These are phyloP conservation scores for Auanema freiburgensis DNA, from an alignment of 2,888 invertebrate species.

Conservation along the genomic window DNA sequence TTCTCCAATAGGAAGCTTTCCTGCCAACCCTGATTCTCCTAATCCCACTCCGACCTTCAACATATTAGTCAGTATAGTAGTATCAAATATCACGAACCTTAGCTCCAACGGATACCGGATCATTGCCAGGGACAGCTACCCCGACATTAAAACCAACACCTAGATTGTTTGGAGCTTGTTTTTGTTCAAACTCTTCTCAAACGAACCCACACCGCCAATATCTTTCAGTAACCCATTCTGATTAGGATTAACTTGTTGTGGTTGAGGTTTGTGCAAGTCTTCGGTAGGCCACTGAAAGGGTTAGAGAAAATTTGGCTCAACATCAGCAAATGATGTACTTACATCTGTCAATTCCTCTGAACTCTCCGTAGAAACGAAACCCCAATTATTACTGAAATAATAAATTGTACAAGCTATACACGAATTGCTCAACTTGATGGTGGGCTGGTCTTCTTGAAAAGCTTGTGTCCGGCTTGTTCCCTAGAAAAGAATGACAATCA, in stretches of 20 bases:
- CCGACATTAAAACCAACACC: constrained; percentile 48
- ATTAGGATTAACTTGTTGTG: constrained; percentile 25
- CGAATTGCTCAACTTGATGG: too few species aligned
- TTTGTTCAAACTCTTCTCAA: constrained; percentile 1
- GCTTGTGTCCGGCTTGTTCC: too few species aligned
- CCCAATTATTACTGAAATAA: neutral
- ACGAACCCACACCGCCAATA: constrained; percentile 36
- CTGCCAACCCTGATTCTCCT: constrained; percentile 48
- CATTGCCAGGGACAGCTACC: constrained; percentile 47
- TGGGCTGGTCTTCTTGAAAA: too few species aligned
- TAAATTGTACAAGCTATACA: too few species aligned
- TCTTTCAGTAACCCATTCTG: constrained; percentile 43
- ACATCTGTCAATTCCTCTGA: too few species aligned
- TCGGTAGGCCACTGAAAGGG: too few species aligned
- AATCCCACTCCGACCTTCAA: constrained; percentile 39
- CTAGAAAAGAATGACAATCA: too few species aligned
- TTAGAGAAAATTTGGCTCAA: too few species aligned
- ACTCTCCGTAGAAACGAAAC: neutral
- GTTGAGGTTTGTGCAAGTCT: neutral
- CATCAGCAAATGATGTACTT: too few species aligned
- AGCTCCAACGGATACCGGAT: constrained; percentile 46
- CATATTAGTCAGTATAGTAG: neutral
- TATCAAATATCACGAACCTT: constrained; percentile 22
- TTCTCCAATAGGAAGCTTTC: constrained; percentile 39
- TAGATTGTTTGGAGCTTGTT: constrained; percentile 9